Conservation (phyloP, 2,797 vertebrate genomes). For the Falco biarmicus region DNA sequence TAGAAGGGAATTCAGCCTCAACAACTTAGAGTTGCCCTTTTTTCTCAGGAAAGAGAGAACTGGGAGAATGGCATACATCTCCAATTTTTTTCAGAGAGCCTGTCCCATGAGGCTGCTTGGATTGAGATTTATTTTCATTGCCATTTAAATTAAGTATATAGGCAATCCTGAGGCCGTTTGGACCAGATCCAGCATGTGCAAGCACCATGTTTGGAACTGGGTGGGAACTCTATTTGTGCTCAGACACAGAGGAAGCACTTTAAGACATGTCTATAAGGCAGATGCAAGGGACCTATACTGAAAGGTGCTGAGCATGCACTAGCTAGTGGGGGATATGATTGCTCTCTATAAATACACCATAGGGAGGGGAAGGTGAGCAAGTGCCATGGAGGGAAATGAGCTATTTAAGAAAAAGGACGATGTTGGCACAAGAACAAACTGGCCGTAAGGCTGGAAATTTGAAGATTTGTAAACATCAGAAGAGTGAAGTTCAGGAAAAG, state of each 20-base stretch:
- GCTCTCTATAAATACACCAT: conserved; percentile 39
- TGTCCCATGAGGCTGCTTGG: neutral
- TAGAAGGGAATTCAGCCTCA: neutral
- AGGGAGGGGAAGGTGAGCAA: conserved; percentile 48
- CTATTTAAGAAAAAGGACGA: conserved; percentile 63
- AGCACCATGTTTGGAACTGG: conserved; percentile 36
- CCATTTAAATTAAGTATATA: conserved; percentile 61
- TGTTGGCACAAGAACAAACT: conserved; percentile 70
- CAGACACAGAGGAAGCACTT: conserved; percentile 53
- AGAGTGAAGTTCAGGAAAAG: conserved; percentile 47
- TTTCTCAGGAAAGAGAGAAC: neutral
- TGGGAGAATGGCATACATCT: neutral
- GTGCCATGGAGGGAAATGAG: conserved; percentile 7
- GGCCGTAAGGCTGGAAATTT: conserved; percentile 29
- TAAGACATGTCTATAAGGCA: neutral
- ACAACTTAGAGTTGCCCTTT: neutral
- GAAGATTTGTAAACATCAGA: conserved; percentile 59
- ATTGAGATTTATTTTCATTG: conserved; percentile 60
- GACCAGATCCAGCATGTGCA: neutral
- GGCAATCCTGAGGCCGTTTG: conserved; percentile 59
- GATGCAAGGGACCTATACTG: conserved; percentile 37
- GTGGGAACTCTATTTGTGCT: conserved; percentile 45
- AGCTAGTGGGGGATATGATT: neutral
- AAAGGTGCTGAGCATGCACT: conserved; percentile 22
- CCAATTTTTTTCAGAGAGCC: neutral